Evolutionary conservation across 2,888 invertebrate species (phyloP).

Genomic region (Ypsolopha sequella): DNA sequence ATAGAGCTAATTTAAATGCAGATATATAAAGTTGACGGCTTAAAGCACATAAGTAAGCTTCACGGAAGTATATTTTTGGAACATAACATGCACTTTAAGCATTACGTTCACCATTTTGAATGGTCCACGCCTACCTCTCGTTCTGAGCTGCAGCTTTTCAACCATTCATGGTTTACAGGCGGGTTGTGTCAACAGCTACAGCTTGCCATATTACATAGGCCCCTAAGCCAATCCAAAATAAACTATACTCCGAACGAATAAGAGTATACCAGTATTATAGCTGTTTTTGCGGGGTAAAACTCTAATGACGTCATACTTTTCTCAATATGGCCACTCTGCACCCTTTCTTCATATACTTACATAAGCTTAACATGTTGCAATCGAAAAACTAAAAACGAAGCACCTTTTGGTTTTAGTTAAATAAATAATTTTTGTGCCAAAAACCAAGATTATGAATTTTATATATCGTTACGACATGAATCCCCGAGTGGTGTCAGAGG

Average conservation of each 20-base stretch:
- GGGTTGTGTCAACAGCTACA: slow-evolving; percentile 52
- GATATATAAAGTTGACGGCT: neutral
- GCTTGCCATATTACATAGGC: no score
- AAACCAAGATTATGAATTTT: neutral
- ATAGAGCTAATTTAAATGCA: no score
- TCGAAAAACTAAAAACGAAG: no score
- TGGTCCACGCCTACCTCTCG: slow-evolving; percentile 4
- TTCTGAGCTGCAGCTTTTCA: neutral
- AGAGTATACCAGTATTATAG: no score
- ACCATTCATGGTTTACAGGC: slow-evolving; percentile 50
- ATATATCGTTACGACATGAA: neutral
- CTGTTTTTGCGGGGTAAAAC: no score
- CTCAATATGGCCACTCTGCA: slow-evolving; percentile 52
- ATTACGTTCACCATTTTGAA: no score
- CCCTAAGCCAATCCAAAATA: no score
- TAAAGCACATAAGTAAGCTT: neutral
- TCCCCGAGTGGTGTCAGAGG: neutral
- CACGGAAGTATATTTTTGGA: neutral
- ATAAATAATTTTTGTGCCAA: neutral
- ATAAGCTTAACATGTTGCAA: slow-evolving; percentile 17
- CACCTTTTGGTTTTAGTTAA: neutral
- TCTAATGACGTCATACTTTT: slow-evolving; percentile 60
- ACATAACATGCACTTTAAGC: neutral
- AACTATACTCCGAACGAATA: no score
- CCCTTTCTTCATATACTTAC: slow-evolving; percentile 43